phyloP scores from a whole-genome alignment of 37 sponge, comb jelly and placozoan species.

The Corticium candelabrum region DNA sequence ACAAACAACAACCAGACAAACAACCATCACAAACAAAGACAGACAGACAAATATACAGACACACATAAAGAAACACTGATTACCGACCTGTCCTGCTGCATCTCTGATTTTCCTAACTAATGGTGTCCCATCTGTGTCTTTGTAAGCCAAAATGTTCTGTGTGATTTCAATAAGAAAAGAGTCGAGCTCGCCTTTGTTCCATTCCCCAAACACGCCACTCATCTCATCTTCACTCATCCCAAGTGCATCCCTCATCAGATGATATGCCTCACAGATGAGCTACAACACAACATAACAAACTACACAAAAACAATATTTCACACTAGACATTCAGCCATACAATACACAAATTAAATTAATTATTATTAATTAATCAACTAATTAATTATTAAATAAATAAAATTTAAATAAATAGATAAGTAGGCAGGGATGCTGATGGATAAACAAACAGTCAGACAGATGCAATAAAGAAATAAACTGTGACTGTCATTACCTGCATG shows the following conservation, averaged over 20 bases:
- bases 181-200: conserved; percentile 96
- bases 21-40: too few species aligned
- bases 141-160: conserved; percentile 76
- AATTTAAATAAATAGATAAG: neutral
- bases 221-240: conserved; percentile 79
- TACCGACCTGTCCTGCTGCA: conserved; percentile 68
- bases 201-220: conserved; percentile 61
- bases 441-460: too few species aligned
- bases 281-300: too few species aligned
- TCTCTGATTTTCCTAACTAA: conserved; percentile 92
- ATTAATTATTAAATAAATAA: too few species aligned
- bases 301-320: too few species aligned
- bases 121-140: conserved; percentile 74
- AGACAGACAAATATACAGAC: too few species aligned
- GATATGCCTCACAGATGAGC: conserved; percentile 95
- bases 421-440: too few species aligned
- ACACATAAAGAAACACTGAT: too few species aligned
- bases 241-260: conserved; percentile 85
- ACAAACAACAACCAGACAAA: too few species aligned
- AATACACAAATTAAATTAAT: too few species aligned
- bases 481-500: conserved; percentile 64
- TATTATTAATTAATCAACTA: too few species aligned
- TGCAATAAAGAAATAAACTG: neutral
- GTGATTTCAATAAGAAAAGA: conserved; percentile 97
- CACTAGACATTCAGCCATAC: too few species aligned